Percentiles rank a stretch among this genome's conserved stretches.
phyloP scores from a whole-genome alignment of 2,888 invertebrate genomes.

The Hoplodrina ambigua region DNA sequence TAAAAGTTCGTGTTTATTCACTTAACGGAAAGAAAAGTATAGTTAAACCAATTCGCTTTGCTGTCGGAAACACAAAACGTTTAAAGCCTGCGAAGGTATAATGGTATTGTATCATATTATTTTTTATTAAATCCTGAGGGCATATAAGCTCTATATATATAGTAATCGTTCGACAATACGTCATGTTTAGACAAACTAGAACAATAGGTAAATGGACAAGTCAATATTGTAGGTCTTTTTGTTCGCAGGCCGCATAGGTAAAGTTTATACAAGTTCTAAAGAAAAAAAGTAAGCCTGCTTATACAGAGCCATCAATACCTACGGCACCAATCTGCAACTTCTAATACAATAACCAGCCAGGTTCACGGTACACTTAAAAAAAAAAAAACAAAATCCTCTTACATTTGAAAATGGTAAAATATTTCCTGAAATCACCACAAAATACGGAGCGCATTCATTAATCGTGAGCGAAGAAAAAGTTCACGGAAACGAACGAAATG shows the following conservation, averaged over 20 bases:
- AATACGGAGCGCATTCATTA: constrained; percentile 56
- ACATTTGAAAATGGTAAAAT: constrained; percentile 19
- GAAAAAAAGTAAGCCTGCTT: not conserved
- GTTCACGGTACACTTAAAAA: not conserved
- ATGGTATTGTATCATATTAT: too few relatives aligned
- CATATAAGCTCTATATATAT: not conserved
- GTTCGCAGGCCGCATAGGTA: too few relatives aligned
- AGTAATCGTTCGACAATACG: not conserved
- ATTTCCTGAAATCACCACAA: constrained; percentile 38
- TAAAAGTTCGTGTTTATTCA: constrained; percentile 18
- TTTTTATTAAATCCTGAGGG: too few relatives aligned
- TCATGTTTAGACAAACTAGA: too few relatives aligned
- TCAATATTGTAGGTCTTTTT: too few relatives aligned
- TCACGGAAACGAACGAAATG: constrained; percentile 44
- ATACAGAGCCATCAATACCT: not conserved
- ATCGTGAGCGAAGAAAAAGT: constrained; percentile 55
- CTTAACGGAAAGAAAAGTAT: constrained; percentile 6
- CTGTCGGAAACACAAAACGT: not conserved
- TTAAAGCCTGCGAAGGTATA: not conserved
- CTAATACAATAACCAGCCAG: not conserved
- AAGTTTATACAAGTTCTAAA: too few relatives aligned
- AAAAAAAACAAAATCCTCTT: constrained; percentile 4
- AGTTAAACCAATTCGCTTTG: constrained; percentile 2
- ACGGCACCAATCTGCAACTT: constrained; percentile 11
- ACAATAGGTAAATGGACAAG: too few relatives aligned